Evolutionary conservation across 2,113 vertebrate species (phyloP).

Genomic region (Myotis davidii): DNA sequence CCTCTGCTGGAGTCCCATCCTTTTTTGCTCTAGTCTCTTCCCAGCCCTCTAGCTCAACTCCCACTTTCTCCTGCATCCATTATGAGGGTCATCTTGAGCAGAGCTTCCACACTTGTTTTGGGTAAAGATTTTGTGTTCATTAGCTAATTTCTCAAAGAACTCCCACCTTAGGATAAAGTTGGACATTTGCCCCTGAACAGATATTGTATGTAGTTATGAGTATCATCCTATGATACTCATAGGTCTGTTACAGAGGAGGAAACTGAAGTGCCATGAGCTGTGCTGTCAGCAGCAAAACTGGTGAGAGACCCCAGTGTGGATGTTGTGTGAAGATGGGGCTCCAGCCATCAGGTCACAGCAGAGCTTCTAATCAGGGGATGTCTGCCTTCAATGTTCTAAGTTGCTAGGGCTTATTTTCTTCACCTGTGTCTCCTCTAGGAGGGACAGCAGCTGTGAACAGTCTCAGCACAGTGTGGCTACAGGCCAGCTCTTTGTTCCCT

Average conservation of each 20-base stretch:
- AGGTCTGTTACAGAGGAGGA: neutral
- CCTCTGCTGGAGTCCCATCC: neutral
- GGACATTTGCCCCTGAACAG: constrained; percentile 9
- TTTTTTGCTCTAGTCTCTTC: neutral
- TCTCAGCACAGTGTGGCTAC: neutral
- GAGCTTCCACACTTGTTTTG: neutral
- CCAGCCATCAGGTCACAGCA: no score
- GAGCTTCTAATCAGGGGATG: neutral
- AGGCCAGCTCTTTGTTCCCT: neutral
- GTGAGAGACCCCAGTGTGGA: neutral
- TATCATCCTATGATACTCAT: neutral
- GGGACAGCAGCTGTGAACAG: neutral
- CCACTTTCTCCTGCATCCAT: neutral
- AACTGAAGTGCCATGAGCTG: neutral
- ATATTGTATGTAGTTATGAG: neutral
- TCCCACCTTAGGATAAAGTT: neutral
- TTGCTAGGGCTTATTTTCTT: constrained; percentile 5
- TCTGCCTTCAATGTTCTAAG: neutral
- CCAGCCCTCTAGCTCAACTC: neutral
- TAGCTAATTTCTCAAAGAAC: neutral
- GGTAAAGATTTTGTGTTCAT: neutral
- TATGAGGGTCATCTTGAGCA: neutral
- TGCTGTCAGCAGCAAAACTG: neutral
- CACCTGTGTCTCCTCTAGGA: neutral
- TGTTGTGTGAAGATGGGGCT: no score